Conservation (phyloP, 2,113 vertebrate species). For the Dipodomys merriami region DNA sequence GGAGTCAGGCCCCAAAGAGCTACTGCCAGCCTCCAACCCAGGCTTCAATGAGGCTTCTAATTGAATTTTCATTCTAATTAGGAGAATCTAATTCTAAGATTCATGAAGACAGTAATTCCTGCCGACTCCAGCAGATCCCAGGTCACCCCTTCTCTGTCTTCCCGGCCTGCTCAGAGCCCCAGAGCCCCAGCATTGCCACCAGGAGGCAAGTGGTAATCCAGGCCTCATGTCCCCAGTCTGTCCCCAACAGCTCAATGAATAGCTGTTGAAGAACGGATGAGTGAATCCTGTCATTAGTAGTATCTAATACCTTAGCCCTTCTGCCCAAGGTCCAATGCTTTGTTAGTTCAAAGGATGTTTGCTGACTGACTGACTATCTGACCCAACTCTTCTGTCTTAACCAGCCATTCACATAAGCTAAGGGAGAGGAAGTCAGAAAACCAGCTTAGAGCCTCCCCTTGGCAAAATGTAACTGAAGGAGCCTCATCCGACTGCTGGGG, state of each 20-base stretch:
- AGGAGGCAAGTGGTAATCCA: too few relatives aligned
- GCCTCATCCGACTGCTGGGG: too few relatives aligned
- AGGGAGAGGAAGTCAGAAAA: not conserved
- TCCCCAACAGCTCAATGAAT: too few relatives aligned
- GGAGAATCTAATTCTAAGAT: constrained; percentile 39
- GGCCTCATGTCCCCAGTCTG: too few relatives aligned
- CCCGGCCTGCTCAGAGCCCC: not conserved
- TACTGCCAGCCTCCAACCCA: not conserved
- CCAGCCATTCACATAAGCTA: fast-evolving
- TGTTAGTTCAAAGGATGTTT: not conserved
- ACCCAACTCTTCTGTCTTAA: not conserved
- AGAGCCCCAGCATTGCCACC: not conserved
- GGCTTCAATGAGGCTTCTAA: not conserved
- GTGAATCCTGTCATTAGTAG: not conserved
- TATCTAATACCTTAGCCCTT: not conserved
- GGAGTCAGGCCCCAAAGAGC: not conserved
- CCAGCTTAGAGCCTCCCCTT: not conserved
- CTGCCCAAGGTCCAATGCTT: not conserved
- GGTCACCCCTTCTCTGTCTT: not conserved
- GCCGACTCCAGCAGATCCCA: not conserved
- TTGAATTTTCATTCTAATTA: constrained; percentile 26
- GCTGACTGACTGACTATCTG: not conserved
- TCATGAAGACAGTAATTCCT: constrained; percentile 31
- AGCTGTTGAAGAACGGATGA: not conserved
- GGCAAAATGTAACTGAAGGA: not conserved